Base-by-base conservation (phyloP, 2,888 invertebrate species). In the Mylabris sibirica region DNA sequence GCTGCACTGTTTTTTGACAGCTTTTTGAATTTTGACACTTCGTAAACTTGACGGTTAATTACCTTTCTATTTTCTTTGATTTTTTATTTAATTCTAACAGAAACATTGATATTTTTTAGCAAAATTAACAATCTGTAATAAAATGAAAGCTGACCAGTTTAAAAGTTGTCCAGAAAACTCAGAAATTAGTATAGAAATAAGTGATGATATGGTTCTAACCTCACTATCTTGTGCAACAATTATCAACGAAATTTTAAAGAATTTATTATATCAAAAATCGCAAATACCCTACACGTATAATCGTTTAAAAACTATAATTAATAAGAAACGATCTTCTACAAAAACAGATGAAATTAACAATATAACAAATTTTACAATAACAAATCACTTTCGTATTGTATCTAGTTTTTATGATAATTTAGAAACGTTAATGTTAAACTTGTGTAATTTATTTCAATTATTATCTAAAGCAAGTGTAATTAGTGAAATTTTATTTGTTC, bases 181-280 rank as follows among this genome's bases (percentile, higher is more conserved):
- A 24, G 12, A 53, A 53, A 53, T 53, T 53, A 53, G 12, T 22
- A 4, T 53, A 24, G 24, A 53, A 11, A 53, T 53, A 12, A 20
- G 53, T 9, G 53, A 53, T 53, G 87, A 88, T 75, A 72, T 81
- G 49, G 85, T 87, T 76, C 78, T 89, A 75, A 89, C 89, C 41
- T 85, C 87, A 41, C 85, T 87, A 78, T 87, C 89, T 20, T 89
- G 89, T 81, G 88, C 89, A 4, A 86, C 87, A 72, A 81, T 89
- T 60, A 83, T 90, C 61, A 87, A 87, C 26, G 89, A 89, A 82
- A 78, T 90, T 70, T 82, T 89, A 59, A 89, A 89, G 80, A 87
- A 87, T 74, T 81, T 89, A 59, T 83, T 86, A 0, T 89, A 88
- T 82, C 89, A 89, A 80, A 87, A 88, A 79, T 81, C 87, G 53